A percentile compares a stretch with the other conserved stretches of the same genome.
These are phyloP conservation scores for Callionymus lyra DNA, from an alignment of 2,113 vertebrate genomes.

Conservation along the genomic window DNA sequence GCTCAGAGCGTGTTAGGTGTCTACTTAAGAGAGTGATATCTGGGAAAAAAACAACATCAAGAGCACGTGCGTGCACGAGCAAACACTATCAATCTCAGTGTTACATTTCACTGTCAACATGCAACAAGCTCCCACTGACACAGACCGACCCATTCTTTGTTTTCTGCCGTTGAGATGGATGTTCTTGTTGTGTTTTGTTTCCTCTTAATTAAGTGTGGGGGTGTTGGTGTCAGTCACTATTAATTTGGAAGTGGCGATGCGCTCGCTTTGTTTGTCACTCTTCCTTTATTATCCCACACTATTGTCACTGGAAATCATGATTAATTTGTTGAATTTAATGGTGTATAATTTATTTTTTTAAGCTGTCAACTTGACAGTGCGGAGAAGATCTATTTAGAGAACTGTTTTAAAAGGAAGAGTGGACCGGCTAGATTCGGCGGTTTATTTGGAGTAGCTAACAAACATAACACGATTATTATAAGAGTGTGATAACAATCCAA, in stretches of 20 bases:
- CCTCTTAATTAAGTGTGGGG: constrained; percentile 56
- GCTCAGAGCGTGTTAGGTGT: constrained; percentile 47
- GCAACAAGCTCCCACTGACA: constrained; percentile 40
- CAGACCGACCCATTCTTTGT: constrained; percentile 44
- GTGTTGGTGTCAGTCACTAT: constrained; percentile 55
- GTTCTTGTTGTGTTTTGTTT: constrained; percentile 58
- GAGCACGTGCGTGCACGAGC: constrained; percentile 12
- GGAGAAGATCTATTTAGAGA: constrained; percentile 20
- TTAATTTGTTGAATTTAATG: constrained; percentile 59
- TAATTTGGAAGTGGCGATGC: constrained; percentile 51
- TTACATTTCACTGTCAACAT: constrained; percentile 50
- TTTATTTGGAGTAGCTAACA: too few species aligned
- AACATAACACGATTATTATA: too few species aligned
- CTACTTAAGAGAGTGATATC: constrained; percentile 49
- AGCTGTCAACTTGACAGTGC: constrained; percentile 37
- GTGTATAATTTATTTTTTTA: constrained; percentile 44
- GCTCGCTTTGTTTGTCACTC: constrained; percentile 52
- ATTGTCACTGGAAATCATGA: constrained; percentile 56
- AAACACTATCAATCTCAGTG: constrained; percentile 40
- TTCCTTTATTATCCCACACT: constrained; percentile 44
- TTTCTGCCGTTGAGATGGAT: constrained; percentile 48
- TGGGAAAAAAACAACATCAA: constrained; percentile 38
- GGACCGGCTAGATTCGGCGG: too few species aligned
- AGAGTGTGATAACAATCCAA: too few species aligned
- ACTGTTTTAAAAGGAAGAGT: constrained; percentile 8